A percentile compares a stretch with the other conserved stretches of the same genome.
phyloP scores from a whole-genome alignment of 2,113 vertebrate genomes.

The Macrotis lagotis region DNA sequence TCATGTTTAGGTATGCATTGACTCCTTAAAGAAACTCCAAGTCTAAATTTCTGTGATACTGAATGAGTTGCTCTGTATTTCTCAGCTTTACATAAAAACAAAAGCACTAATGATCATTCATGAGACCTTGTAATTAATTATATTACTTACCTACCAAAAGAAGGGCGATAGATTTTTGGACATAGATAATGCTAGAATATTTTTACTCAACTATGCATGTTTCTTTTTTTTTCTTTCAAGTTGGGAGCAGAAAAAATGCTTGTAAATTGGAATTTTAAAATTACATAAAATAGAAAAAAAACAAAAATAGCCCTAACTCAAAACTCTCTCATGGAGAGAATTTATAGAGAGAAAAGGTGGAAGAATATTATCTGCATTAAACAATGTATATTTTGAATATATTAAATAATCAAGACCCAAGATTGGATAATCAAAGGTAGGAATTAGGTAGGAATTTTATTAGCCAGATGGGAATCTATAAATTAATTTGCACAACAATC shows the following conservation, averaged over 20 bases:
- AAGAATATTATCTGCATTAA: too few species aligned
- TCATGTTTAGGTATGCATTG: too few species aligned
- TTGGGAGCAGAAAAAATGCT: background rate
- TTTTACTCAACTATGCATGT: background rate
- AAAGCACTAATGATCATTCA: too few species aligned
- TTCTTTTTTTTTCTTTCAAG: background rate
- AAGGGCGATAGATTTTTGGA: background rate
- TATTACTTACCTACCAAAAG: background rate
- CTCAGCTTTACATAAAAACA: background rate
- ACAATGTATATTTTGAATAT: too few species aligned
- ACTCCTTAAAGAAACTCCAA: background rate
- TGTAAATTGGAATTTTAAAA: background rate
- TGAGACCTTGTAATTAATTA: background rate
- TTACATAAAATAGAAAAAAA: constrained; percentile 4
- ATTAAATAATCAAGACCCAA: background rate
- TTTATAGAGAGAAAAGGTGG: constrained; percentile 32
- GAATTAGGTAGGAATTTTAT: constrained; percentile 1
- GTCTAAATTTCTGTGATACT: background rate
- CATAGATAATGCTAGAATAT: background rate
- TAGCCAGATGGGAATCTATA: constrained; percentile 9
- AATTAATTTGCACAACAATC: background rate
- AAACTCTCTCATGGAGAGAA: constrained; percentile 2
- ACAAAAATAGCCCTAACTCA: constrained; percentile 41
- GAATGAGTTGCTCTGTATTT: background rate
- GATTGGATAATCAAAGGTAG: background rate